A percentile compares a stretch with the other conserved stretches of the same genome.
Conservation (phyloP, 2,888 invertebrate species). For the Pinctada fucata region DNA sequence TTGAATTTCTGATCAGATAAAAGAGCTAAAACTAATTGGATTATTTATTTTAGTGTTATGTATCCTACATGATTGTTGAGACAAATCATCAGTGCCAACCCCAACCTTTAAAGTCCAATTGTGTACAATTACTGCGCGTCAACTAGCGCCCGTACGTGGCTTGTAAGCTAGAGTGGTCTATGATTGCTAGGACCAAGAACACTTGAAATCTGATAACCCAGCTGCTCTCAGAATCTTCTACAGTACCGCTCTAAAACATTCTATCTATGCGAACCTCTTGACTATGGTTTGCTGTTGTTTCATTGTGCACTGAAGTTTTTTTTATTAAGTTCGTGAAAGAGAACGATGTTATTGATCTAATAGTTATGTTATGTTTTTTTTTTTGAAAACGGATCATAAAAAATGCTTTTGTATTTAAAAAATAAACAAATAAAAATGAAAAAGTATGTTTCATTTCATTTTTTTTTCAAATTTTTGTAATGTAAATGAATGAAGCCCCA, state of each 20-base stretch:
- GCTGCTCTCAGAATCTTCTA: not conserved
- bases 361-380: too few species aligned
- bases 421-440: too few species aligned
- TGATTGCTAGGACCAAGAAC: not conserved
- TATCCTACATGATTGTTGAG: not conserved
- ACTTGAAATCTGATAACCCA: not conserved
- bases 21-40: not conserved
- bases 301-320: too few species aligned
- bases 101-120: constrained; percentile 14
- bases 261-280: too few species aligned
- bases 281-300: too few species aligned
- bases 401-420: too few species aligned
- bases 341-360: too few species aligned
- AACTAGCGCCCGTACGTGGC: not conserved
- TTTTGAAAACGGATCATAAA: too few species aligned
- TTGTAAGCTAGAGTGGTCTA: not conserved
- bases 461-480: too few species aligned
- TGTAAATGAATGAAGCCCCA: too few species aligned
- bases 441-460: too few species aligned
- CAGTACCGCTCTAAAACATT: not conserved
- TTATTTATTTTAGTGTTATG: constrained; percentile 1
- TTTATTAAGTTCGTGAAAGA: too few species aligned
- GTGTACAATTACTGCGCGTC: not conserved
- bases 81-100: constrained; percentile 10
- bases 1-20: not conserved